Base-by-base conservation (phyloP, 2,113 vertebrate genomes). In the Chaenocephalus aceratus region DNA sequence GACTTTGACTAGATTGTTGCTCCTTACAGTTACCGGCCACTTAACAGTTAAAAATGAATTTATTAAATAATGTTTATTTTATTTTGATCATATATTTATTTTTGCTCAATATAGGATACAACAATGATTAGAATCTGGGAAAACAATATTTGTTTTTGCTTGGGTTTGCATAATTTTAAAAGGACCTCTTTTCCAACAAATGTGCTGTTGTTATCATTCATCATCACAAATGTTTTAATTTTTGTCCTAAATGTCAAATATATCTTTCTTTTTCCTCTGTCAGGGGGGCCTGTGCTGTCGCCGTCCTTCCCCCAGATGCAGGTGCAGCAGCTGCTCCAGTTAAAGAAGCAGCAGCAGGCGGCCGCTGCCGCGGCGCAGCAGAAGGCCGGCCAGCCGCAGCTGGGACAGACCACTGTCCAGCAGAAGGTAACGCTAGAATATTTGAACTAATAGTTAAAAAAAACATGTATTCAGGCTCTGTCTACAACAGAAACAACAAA, bases 351-450 rank as follows among this genome's bases (percentile, higher is more conserved):
- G 72, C 94, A 94, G 62, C 94, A 95, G 66, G 84, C 85, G 58
- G 66, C 59, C 3, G 93, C 36, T 6, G 36, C 36, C 36, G 36
- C 36, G 6, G 36, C 36, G 5, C 36, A 41, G 36, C 36, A 41
- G 36, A 97, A 97, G 79, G 95, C 95, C 4, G 95, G 95, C 64
- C 96, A 97, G 93, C 91, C 96, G 0, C 96, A 96, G 71, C 95
- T 96, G 80, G 93, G 94, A 21, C 96, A 96, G 82, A 79, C 96
- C 34, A 66, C 94, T 1, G 95, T 96, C 10, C 96, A 97, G 90
- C 97, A 97, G 85, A 97, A 98, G 95, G 96, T 97, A 92, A 73
- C 10, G 18, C 23, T 21, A 3, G 18, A 57, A 4, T 10, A 44
- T 73, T 34, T 54, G 13, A 49, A 12, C 15, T 30, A 3, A 16